A percentile compares a stretch with the other conserved stretches of the same genome.
These are phyloP conservation scores for Mnemiopsis leidyi DNA, from an alignment of 37 sponge, comb jelly and placozoan species.

Conservation along the genomic window DNA sequence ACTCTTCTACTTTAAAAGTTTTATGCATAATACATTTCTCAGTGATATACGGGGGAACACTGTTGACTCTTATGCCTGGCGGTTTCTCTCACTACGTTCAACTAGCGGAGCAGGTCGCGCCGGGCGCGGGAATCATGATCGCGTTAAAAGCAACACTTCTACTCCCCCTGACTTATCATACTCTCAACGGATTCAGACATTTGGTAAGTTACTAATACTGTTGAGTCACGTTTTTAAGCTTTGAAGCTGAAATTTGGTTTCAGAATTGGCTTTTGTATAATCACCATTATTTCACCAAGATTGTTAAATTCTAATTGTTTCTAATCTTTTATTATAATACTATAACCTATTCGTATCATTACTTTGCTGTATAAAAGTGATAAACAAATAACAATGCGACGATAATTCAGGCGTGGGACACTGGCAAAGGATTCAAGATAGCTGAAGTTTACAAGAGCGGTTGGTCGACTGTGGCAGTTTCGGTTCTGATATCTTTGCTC, in stretches of 20 bases:
- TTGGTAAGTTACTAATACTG: not conserved
- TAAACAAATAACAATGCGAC: not conserved
- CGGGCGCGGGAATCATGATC: conserved; percentile 14
- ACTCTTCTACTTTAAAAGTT: too few relatives aligned
- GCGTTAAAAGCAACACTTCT: conserved; percentile 10
- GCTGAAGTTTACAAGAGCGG: conserved; percentile 50
- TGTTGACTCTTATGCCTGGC: not conserved
- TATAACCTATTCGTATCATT: not conserved
- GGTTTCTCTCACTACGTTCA: conserved; percentile 46
- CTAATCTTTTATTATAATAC: not conserved
- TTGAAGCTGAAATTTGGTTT: too few relatives aligned
- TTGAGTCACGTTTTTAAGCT: not conserved
- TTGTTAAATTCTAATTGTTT: not conserved
- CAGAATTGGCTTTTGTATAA: too few relatives aligned
- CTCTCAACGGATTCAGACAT: conserved; percentile 63
- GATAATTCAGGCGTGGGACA: conserved; percentile 32
- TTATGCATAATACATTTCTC: not conserved
- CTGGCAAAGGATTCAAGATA: conserved; percentile 29
- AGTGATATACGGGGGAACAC: conserved; percentile 39
- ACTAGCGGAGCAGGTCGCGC: not conserved
- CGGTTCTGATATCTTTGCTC: not conserved
- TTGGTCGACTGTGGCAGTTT: conserved; percentile 6
- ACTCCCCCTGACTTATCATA: conserved; percentile 19
- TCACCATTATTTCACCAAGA: too few relatives aligned
- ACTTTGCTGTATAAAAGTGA: not conserved